phyloP scores from a whole-genome alignment of 2,888 invertebrate genomes.

The Rhyacophila evoluta region DNA sequence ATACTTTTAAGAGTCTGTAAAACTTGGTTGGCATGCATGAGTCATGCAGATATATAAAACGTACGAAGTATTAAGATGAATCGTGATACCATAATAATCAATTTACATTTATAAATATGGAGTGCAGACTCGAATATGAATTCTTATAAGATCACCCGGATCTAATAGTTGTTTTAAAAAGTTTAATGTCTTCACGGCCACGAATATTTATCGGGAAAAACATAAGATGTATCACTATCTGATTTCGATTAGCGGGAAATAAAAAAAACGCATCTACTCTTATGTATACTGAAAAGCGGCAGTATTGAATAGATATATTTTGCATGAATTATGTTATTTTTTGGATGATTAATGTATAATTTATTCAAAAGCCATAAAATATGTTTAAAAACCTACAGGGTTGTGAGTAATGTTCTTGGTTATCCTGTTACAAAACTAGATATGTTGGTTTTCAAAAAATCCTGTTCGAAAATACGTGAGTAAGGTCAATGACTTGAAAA shows the following conservation, averaged over 20 bases:
- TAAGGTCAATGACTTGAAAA: neutral
- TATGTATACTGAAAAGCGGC: no score
- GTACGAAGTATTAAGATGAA: neutral
- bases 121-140: neutral
- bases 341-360: no score
- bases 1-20: no score
- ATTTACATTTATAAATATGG: conserved; percentile 3
- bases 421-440: conserved; percentile 22
- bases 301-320: no score
- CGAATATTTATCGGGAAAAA: neutral
- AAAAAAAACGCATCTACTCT: no score
- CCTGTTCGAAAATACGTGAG: neutral
- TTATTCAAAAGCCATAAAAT: neutral
- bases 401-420: neutral
- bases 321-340: no score
- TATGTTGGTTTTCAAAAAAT: neutral
- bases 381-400: neutral
- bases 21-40: no score
- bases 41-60: no score
- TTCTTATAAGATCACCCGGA: neutral
- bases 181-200: neutral
- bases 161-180: conserved; percentile 5
- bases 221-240: neutral
- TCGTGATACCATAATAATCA: neutral
- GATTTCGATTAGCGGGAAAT: no score